Base-by-base conservation (phyloP, 1,140 invertebrate species). In the Spodoptera frugiperda region DNA sequence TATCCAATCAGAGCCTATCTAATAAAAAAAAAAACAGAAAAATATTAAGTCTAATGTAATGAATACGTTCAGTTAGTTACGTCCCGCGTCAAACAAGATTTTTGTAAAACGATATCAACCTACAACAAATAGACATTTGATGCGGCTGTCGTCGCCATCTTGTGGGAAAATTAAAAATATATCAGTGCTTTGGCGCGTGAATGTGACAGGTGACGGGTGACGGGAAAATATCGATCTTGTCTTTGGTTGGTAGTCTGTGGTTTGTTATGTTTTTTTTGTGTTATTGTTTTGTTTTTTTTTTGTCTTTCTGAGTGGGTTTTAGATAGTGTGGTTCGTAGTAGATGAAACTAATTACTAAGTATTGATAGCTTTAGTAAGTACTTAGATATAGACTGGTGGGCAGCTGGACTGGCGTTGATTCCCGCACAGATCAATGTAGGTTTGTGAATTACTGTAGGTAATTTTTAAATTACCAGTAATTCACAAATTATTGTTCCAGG, bases 171-270 rank as follows among this genome's bases (percentile, higher is more conserved):
- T 88, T 85, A 87, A 89, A 89, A 87, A 89, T 87, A 77, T 83
- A 85, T 82, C 86, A 83, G 85, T 78, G 81, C 87, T 85, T 85
- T 84, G 85, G 85, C 84, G 87, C 89, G 88, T 89, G 82, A 89
- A 86, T 81, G 78, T 88, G 86, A 87, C 87, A 87, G 87, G 82
- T 84, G 86, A 85, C 88, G 84, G 87, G 82, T 84, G 86, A 85
- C 88, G 84, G 88, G 75, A 86, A 84, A 89, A 87, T 39, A 39
- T 53, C 30, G 48, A 53, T 68, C 21, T 9, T 30, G 46, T 46
- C 48, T 49, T 67, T 67, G 63, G 63, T 4, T 25, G 17, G 17
- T 8, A 11, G 54, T 17, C 12, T 21, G 17, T 17, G 17, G 11
- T 19, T 15, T 55, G n/a, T 8, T 19, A n/a, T n/a, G n/a, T 25